A percentile compares a stretch with the other conserved stretches of the same genome.
Evolutionary conservation across 2,797 vertebrate genomes (phyloP).

Genomic region (Danionella dracula): DNA sequence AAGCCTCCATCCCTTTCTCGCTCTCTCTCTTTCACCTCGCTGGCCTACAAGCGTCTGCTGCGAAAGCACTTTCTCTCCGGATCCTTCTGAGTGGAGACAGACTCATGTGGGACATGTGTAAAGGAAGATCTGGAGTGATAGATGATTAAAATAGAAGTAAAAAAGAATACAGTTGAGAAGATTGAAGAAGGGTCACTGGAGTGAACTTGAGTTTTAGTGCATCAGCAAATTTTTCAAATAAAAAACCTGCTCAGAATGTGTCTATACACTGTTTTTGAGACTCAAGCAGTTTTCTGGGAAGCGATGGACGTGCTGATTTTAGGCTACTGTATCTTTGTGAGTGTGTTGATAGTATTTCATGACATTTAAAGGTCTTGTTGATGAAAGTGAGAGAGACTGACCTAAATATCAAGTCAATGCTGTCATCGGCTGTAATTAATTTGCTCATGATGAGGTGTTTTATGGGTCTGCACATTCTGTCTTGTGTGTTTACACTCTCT

Average conservation of each 20-base stretch:
- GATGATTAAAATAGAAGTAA: slow-evolving; percentile 25
- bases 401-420: no score
- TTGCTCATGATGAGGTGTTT: background rate
- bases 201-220: background rate
- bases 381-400: no score
- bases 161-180: background rate
- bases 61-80: slow-evolving; percentile 26
- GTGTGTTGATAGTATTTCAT: background rate
- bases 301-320: no score
- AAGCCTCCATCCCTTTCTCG: background rate
- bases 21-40: background rate
- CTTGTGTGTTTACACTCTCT: background rate
- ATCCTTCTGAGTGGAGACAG: background rate
- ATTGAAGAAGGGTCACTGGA: background rate
- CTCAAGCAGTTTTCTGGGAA: no score
- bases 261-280: no score
- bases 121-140: background rate
- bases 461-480: no score
- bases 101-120: background rate
- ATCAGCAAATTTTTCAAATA: background rate
- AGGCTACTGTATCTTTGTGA: no score
- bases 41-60: slow-evolving; percentile 24
- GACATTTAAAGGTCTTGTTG: slow-evolving; percentile 1
- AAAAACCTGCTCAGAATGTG: background rate
- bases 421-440: no score